Conservation (phyloP, 37 sponge, comb jelly and placozoan species). For the Dysidea cf. avara region DNA sequence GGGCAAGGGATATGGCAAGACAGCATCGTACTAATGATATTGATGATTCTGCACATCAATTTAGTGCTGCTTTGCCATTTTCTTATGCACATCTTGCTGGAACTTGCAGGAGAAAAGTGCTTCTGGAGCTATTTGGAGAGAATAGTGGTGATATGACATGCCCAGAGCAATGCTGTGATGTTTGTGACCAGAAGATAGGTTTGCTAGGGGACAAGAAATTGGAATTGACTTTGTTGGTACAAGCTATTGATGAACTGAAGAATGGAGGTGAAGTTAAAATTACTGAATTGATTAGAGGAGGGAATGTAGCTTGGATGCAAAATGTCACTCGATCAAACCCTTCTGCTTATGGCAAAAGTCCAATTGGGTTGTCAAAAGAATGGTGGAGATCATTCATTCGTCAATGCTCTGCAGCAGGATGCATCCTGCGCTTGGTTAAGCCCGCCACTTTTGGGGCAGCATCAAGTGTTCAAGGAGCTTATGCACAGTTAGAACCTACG, state of each 20-base stretch:
- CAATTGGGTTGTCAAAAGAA: background rate
- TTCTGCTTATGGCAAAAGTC: background rate
- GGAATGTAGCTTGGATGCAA: slow-evolving; percentile 9
- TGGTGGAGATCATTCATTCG: slow-evolving; percentile 5
- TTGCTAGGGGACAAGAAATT: background rate
- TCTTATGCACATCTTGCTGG: slow-evolving; percentile 11
- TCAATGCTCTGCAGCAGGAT: slow-evolving; percentile 1
- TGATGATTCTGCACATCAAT: slow-evolving; percentile 3
- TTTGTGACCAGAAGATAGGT: background rate
- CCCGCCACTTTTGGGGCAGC: background rate
- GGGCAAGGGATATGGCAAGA: slow-evolving; percentile 2
- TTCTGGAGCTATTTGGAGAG: slow-evolving; percentile 18
- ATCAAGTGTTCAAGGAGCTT: background rate
- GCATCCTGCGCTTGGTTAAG: background rate
- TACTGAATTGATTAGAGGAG: slow-evolving; percentile 10
- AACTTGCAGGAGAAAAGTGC: slow-evolving; percentile 19
- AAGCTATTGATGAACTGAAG: slow-evolving; percentile 4
- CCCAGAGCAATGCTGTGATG: slow-evolving; percentile 23
- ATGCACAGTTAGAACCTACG: background rate
- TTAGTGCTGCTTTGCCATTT: slow-evolving; percentile 8
- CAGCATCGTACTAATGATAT: slow-evolving; percentile 9
- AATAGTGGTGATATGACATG: background rate
- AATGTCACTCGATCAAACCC: background rate
- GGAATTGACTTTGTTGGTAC: slow-evolving; percentile 8
- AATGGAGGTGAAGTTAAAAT: slow-evolving; percentile 18